Evolutionary conservation across 2,113 vertebrate species (phyloP).

Genomic region (Datnioides undecimradiatus): DNA sequence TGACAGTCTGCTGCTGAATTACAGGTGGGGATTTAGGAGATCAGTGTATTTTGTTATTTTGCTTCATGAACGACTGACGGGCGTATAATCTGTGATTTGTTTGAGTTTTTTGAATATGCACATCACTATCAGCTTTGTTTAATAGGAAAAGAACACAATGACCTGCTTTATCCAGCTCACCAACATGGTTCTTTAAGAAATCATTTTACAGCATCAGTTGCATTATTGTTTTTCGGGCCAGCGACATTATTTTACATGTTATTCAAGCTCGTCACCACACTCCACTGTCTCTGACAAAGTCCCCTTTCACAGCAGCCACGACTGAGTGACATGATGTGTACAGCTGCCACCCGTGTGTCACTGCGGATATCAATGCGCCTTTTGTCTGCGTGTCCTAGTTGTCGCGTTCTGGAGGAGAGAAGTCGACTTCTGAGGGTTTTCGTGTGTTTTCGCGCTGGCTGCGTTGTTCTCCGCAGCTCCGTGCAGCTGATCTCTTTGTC

Average conservation of each 20-base stretch:
- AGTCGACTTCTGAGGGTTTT: constrained; percentile 63
- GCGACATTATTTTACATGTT: constrained; percentile 24
- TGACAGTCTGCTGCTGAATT: not conserved
- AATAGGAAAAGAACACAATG: not conserved
- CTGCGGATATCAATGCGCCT: constrained; percentile 55
- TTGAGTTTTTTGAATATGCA: not conserved
- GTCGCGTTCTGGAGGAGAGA: constrained; percentile 52
- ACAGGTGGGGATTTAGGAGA: not conserved
- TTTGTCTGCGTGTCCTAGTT: constrained; percentile 67
- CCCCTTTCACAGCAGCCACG: constrained; percentile 53
- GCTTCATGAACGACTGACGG: not conserved
- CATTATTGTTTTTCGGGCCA: constrained; percentile 24
- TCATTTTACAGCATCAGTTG: not conserved
- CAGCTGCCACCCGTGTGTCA: constrained; percentile 74
- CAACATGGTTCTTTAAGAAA: not conserved
- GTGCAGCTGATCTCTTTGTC: constrained; percentile 21
- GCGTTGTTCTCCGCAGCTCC: constrained; percentile 45
- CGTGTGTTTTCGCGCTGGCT: constrained; percentile 44
- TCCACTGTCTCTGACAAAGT: constrained; percentile 56
- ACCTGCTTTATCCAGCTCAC: not conserved
- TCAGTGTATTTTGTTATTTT: too few species aligned
- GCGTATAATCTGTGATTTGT: not conserved
- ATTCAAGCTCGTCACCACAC: constrained; percentile 42
- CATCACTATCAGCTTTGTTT: not conserved
- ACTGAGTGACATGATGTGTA: constrained; percentile 70